Evolutionary conservation across 2,113 vertebrate genomes (phyloP).

Genomic region (Anthoscopus minutus): DNA sequence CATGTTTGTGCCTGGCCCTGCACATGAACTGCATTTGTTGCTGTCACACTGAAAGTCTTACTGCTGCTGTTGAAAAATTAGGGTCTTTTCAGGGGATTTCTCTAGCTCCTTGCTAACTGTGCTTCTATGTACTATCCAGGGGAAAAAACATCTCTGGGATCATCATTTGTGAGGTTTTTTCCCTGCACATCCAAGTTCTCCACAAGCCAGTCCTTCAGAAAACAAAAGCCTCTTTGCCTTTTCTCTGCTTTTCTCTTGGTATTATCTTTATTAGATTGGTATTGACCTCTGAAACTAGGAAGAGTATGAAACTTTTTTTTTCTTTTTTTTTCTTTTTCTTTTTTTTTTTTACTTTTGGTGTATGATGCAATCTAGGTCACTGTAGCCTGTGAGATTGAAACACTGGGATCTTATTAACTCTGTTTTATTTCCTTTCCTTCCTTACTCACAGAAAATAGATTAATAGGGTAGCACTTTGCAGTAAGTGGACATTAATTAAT

Average conservation of each 20-base stretch:
- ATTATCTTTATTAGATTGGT: background rate
- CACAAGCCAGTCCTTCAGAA: background rate
- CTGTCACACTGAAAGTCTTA: too few species aligned
- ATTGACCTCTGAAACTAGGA: background rate
- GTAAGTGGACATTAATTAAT: constrained; percentile 70
- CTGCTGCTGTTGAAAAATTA: background rate
- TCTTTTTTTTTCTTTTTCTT: too few species aligned
- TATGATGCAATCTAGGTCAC: constrained; percentile 9
- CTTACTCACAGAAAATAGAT: constrained; percentile 54
- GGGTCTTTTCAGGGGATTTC: background rate
- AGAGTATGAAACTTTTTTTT: background rate
- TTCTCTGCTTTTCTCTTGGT: background rate
- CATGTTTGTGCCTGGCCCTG: background rate
- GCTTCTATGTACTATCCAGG: background rate
- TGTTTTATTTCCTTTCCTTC: constrained; percentile 10
- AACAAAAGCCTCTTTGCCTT: background rate
- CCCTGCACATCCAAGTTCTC: background rate
- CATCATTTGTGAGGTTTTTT: background rate
- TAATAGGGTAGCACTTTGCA: constrained; percentile 61
- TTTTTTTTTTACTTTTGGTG: background rate
- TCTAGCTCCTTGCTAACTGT: background rate
- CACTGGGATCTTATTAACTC: background rate
- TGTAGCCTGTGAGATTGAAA: background rate
- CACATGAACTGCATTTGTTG: background rate
- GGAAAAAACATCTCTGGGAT: too few species aligned